Percentiles rank a stretch among this genome's conserved stretches.
phyloP scores from a whole-genome alignment of 2,888 invertebrate genomes.

The Blomia tropicalis region DNA sequence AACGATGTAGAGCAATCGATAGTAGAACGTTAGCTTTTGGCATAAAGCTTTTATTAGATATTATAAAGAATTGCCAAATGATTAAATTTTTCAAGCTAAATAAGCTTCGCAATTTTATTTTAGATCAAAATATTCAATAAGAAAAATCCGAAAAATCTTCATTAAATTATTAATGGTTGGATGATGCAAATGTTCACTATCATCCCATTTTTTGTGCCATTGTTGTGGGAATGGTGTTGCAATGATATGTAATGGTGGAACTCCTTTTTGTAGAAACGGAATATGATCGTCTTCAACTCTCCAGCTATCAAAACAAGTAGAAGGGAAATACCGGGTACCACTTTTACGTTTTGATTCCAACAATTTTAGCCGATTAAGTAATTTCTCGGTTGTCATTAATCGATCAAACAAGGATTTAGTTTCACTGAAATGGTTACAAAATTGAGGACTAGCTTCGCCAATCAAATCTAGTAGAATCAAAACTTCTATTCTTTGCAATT shows the following conservation, averaged over 20 bases:
- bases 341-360: constrained; percentile 28
- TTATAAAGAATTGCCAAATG: neutral
- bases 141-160: constrained; percentile 70
- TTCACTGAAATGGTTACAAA: constrained; percentile 62
- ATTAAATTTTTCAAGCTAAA: neutral
- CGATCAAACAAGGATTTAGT: constrained; percentile 59
- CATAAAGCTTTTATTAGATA: too few species aligned
- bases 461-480: constrained; percentile 70
- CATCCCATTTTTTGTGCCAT: constrained; percentile 75
- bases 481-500: constrained; percentile 55
- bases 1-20: too few species aligned
- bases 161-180: constrained; percentile 75
- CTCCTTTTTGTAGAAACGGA: constrained; percentile 52
- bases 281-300: constrained; percentile 82
- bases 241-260: constrained; percentile 79
- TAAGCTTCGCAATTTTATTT: neutral
- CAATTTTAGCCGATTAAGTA: constrained; percentile 31
- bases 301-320: constrained; percentile 31
- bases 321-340: constrained; percentile 28
- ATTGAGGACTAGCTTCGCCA: constrained; percentile 66
- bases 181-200: constrained; percentile 37
- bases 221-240: constrained; percentile 71
- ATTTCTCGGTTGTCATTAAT: constrained; percentile 42
- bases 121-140: constrained; percentile 33
- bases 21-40: too few species aligned